phyloP scores from a whole-genome alignment of 2,888 invertebrate genomes.

The Lampropteryx suffumata region DNA sequence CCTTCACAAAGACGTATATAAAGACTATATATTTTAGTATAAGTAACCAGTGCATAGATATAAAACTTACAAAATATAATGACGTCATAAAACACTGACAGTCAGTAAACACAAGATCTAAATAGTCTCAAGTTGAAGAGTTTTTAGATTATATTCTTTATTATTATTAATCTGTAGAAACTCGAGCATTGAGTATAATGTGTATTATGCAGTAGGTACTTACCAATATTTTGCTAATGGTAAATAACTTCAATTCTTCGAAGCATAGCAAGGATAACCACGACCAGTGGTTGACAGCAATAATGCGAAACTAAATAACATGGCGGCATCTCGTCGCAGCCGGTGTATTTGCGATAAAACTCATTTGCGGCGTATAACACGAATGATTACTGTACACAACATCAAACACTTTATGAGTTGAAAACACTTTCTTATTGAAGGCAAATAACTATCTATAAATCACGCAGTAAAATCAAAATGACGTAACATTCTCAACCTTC shows the following conservation, averaged over 20 bases:
- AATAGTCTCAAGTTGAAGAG: slow-evolving; percentile 19
- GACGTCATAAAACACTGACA: slow-evolving; percentile 80
- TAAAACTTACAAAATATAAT: slow-evolving; percentile 62
- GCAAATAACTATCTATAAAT: slow-evolving; percentile 66
- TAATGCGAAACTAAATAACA: slow-evolving; percentile 76
- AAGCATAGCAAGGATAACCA: slow-evolving; percentile 56
- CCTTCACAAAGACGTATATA: no score
- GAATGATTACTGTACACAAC: slow-evolving; percentile 49
- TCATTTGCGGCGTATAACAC: slow-evolving; percentile 57
- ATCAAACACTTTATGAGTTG: slow-evolving; percentile 47
- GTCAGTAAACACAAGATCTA: slow-evolving; percentile 74
- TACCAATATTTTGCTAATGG: slow-evolving; percentile 43
- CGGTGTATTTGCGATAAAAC: slow-evolving; percentile 65
- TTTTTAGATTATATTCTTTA: slow-evolving; percentile 10
- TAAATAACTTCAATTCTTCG: slow-evolving; percentile 45
- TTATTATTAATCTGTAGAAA: not conserved
- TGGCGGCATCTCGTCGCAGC: slow-evolving; percentile 80
- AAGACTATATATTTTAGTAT: no score
- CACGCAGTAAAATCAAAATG: slow-evolving; percentile 78
- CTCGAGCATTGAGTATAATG: slow-evolving; percentile 12
- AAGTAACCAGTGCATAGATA: slow-evolving; percentile 33
- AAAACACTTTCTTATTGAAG: slow-evolving; percentile 59
- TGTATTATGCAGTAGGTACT: slow-evolving; percentile 51
- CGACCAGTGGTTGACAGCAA: slow-evolving; percentile 75
- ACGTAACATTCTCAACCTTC: slow-evolving; percentile 83